Percentiles rank a stretch among this genome's conserved stretches.
Evolutionary conservation across 1,140 invertebrate genomes (phyloP).

Genomic region (Drosophila varians): DNA sequence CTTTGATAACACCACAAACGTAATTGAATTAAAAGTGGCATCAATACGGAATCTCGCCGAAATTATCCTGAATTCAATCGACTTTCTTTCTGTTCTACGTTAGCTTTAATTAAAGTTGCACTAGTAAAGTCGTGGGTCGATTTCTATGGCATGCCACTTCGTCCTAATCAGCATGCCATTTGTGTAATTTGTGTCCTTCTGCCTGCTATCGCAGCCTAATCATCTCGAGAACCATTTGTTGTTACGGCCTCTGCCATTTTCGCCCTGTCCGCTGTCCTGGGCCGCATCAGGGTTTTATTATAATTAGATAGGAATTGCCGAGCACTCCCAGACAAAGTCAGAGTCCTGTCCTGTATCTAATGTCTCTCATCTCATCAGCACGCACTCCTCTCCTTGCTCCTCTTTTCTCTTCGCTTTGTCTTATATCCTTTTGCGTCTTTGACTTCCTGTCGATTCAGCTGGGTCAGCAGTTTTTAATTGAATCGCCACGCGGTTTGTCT

Average conservation of each 20-base stretch:
- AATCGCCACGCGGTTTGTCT: slow-evolving; percentile 59
- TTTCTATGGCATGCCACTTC: slow-evolving; percentile 13
- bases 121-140: slow-evolving; percentile 34
- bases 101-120: slow-evolving; percentile 71
- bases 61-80: background rate
- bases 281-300: slow-evolving; percentile 51
- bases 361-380: slow-evolving; percentile 51
- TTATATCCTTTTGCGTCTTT: slow-evolving; percentile 50
- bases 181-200: slow-evolving; percentile 60
- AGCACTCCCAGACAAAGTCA: slow-evolving; percentile 38
- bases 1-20: slow-evolving; percentile 57
- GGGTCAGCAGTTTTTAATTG: slow-evolving; percentile 81
- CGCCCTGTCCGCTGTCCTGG: slow-evolving; percentile 18
- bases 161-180: slow-evolving; percentile 71
- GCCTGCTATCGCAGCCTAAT: slow-evolving; percentile 45
- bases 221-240: slow-evolving; percentile 52
- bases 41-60: slow-evolving; percentile 47
- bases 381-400: slow-evolving; percentile 19
- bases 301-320: slow-evolving; percentile 62
- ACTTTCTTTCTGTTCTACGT: slow-evolving; percentile 2
- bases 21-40: slow-evolving; percentile 82
- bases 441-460: slow-evolving; percentile 50
- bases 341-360: slow-evolving; percentile 30
- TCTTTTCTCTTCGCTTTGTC: background rate
- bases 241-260: slow-evolving; percentile 33